phyloP scores from a whole-genome alignment of 1,140 invertebrate species.

The Olivierus martensii region DNA sequence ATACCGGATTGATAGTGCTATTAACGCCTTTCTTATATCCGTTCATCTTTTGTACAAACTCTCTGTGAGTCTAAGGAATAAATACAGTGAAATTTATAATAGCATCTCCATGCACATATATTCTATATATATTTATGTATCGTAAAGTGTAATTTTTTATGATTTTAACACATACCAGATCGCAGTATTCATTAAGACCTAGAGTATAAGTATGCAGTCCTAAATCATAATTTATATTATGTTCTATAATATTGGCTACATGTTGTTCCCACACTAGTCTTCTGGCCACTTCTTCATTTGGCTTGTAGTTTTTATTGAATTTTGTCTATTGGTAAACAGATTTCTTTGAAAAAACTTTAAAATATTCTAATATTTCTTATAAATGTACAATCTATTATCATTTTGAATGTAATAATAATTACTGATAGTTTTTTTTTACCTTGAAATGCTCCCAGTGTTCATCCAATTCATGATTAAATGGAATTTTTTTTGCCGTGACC shows the following conservation, averaged over 20 bases:
- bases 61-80: constrained; percentile 16
- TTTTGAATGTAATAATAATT: neutral
- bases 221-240: constrained; percentile 15
- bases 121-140: no score
- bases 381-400: neutral
- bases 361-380: neutral
- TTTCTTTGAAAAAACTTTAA: neutral
- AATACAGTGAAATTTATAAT: neutral
- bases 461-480: neutral
- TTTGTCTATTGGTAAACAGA: neutral
- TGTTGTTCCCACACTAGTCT: constrained; percentile 14
- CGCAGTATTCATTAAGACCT: constrained; percentile 29
- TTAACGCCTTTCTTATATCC: constrained; percentile 5
- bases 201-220: constrained; percentile 25
- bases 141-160: no score
- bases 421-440: neutral
- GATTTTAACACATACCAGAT: constrained; percentile 11
- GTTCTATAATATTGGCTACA: constrained; percentile 5
- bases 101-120: no score
- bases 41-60: constrained; percentile 21
- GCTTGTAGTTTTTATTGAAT: constrained; percentile 10
- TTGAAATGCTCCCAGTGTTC: constrained; percentile 13
- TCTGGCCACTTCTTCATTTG: constrained; percentile 12
- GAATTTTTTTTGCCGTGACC: neutral
- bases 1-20: neutral